Percentiles rank a stretch among this genome's conserved stretches.
Conservation (phyloP, 2,797 vertebrate genomes). For the Poliocrania exsul region DNA sequence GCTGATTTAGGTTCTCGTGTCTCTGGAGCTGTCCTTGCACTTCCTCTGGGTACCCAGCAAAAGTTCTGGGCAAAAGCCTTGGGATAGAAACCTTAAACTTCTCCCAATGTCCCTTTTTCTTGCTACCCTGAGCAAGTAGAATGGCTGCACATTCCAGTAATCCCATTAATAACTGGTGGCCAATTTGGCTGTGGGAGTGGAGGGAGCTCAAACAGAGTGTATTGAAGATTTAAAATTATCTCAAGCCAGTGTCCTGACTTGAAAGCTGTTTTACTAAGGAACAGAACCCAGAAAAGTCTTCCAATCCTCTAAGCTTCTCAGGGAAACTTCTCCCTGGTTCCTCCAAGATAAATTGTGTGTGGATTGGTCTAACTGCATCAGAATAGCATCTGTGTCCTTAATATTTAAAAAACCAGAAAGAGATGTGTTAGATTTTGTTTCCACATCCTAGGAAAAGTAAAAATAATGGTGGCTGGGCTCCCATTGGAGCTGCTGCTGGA, state of each 20-base stretch:
- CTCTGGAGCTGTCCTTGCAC: slow-evolving; percentile 26
- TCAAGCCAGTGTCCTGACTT: neutral
- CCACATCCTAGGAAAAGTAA: neutral
- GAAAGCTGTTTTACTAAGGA: neutral
- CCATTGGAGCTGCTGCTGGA: neutral
- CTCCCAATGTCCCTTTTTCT: neutral
- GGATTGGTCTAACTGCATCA: neutral
- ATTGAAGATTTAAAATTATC: neutral
- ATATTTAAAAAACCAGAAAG: too few relatives aligned
- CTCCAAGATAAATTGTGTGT: neutral
- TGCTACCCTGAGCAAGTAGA: neutral
- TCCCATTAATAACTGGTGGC: neutral
- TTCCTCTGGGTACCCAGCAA: neutral
- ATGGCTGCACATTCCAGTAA: neutral
- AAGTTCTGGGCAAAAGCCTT: slow-evolving; percentile 8
- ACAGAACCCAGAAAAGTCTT: neutral
- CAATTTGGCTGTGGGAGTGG: neutral
- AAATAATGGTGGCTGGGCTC: neutral
- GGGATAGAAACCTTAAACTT: neutral
- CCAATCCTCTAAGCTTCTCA: neutral
- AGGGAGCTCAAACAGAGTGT: neutral
- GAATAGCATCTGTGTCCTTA: neutral
- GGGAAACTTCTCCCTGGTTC: neutral
- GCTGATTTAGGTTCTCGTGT: slow-evolving; percentile 42
- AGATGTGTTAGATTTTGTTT: neutral